Conservation (phyloP, 2,888 invertebrate species). For the Metopia argyrocephala region DNA sequence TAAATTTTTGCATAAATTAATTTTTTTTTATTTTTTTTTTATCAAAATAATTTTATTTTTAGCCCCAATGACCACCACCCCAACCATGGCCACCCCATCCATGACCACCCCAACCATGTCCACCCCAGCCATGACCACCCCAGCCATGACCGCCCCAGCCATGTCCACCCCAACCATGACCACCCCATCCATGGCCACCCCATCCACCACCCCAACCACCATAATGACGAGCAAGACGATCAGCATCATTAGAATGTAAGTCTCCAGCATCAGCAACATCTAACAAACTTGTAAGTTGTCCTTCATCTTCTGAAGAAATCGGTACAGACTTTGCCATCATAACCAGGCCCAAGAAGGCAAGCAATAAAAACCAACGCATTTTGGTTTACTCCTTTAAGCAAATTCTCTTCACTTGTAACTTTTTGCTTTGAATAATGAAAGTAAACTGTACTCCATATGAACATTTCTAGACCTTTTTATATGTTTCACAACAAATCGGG, state of each 20-base stretch:
- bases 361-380: slow-evolving; percentile 27
- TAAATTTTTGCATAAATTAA: not conserved
- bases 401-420: not conserved
- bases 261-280: slow-evolving; percentile 66
- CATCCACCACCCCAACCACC: slow-evolving; percentile 22
- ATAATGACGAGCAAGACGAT: slow-evolving; percentile 29
- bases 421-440: slow-evolving; percentile 7
- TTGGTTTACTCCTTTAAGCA: not conserved
- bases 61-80: slow-evolving; percentile 50
- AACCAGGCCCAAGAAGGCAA: slow-evolving; percentile 1
- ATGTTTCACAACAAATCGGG: not conserved
- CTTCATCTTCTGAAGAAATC: not conserved
- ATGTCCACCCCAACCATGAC: slow-evolving; percentile 21
- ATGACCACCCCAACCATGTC: slow-evolving; percentile 15
- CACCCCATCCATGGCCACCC: slow-evolving; percentile 9
- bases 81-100: slow-evolving; percentile 45
- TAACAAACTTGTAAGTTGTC: slow-evolving; percentile 30
- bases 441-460: not conserved
- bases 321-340: slow-evolving; percentile 1
- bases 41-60: not conserved
- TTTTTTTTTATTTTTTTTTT: not conserved
- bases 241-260: slow-evolving; percentile 60
- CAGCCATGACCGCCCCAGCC: slow-evolving; percentile 17
- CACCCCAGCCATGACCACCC: slow-evolving; percentile 8
- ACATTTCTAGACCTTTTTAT: slow-evolving; percentile 27